Conservation (phyloP, 2,888 invertebrate species). For the Carterocephalus palaemon region DNA sequence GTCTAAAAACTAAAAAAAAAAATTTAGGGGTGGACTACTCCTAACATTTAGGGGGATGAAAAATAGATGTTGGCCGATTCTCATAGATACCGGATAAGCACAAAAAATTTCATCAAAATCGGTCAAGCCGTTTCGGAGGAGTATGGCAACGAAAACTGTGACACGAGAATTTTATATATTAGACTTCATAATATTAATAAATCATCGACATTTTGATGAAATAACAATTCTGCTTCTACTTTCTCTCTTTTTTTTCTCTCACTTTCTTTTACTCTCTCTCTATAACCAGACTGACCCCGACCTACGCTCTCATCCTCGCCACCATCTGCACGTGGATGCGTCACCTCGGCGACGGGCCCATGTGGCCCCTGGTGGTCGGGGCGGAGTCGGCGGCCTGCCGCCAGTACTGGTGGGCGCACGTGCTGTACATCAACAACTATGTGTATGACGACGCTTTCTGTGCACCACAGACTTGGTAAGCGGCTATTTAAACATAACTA, state of each 20-base stretch:
- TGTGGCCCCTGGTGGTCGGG: conserved; percentile 56
- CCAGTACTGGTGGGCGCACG: conserved; percentile 69
- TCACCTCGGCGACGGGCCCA: conserved; percentile 52
- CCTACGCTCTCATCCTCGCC: conserved; percentile 57
- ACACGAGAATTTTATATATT: too few relatives aligned
- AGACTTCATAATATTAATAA: too few relatives aligned
- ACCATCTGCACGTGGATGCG: conserved; percentile 57
- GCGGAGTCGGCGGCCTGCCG: conserved; percentile 56
- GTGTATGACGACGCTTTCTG: conserved; percentile 51
- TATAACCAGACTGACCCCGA: conserved; percentile 56
- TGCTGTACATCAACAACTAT: conserved; percentile 70
- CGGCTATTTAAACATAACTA: background rate
- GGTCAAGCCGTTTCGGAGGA: too few relatives aligned
- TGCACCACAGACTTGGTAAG: conserved; percentile 61
- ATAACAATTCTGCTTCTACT: background rate
- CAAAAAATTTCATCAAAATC: too few relatives aligned
- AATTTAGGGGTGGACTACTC: too few relatives aligned
- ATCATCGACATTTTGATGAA: background rate
- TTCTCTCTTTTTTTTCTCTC: background rate
- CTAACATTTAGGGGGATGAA: too few relatives aligned
- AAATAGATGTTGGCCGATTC: too few relatives aligned
- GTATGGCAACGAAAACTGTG: too few relatives aligned
- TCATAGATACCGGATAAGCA: too few relatives aligned
- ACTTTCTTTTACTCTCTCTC: too few relatives aligned
- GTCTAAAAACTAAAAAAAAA: too few relatives aligned